phyloP scores from a whole-genome alignment of 2,113 vertebrate genomes.

The Spizaetus ornatus region DNA sequence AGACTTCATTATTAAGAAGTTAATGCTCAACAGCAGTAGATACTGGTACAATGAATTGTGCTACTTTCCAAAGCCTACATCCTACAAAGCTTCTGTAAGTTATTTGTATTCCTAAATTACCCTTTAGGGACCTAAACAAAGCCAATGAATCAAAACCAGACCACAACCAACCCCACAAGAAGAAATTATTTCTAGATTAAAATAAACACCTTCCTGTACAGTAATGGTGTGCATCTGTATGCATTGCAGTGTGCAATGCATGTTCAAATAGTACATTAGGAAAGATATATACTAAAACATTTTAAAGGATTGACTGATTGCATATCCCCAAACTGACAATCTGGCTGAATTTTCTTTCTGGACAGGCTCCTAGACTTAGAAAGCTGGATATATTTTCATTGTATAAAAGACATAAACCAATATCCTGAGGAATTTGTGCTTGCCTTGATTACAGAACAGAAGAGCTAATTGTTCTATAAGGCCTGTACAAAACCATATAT shows the following conservation, averaged over 20 bases:
- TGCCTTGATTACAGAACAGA: neutral
- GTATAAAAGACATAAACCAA: neutral
- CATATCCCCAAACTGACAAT: neutral
- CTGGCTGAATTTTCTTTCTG: neutral
- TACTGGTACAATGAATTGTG: neutral
- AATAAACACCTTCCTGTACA: neutral
- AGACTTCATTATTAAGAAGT: slow-evolving; percentile 63
- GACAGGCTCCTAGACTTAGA: neutral
- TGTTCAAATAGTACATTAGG: neutral
- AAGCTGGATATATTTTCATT: neutral
- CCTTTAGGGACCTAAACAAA: slow-evolving; percentile 16
- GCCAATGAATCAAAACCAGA: neutral
- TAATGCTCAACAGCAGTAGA: slow-evolving; percentile 8
- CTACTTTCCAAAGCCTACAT: neutral
- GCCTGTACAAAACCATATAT: neutral
- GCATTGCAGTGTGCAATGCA: neutral
- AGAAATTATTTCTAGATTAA: neutral
- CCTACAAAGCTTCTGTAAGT: slow-evolving; percentile 17
- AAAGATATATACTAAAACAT: neutral
- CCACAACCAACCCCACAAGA: neutral
- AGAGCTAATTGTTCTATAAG: neutral
- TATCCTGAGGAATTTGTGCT: neutral
- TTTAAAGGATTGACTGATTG: neutral
- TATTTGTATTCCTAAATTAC: slow-evolving; percentile 31
- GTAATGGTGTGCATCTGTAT: neutral